Evolutionary conservation across 2,888 invertebrate species (phyloP), one percentile per base, ranked within the genome.

Genomic region (Athetis lepigone): DNA sequence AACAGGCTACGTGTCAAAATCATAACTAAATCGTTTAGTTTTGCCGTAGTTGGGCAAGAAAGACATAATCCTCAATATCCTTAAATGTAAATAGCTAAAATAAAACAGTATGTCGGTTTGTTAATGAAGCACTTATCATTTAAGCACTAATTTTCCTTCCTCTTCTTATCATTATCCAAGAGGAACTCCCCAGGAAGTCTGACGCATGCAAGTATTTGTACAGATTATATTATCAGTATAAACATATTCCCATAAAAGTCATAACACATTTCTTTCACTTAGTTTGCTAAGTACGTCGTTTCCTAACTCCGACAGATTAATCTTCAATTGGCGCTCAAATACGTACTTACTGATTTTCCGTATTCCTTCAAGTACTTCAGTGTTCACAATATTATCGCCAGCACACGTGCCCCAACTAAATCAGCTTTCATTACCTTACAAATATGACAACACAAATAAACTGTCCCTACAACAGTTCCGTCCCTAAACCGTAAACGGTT

Each of bases 401-500:
- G n/a, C n/a, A n/a, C n/a, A n/a, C 21, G 16, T n/a, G 9, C 9
- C 16, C 1, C 5, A 45, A 40, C 39, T 9, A 29, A 45, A 40
- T 33, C n/a, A 40, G 16, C 33, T 40, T 47, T 29, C 36, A 43
- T 49, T 47, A 50, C 40, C 19, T 11, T 50, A 71, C 52, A 49
- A 64, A 71, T 71, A 45, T 70, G 19, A 18, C 27, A 7, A 25
- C 45, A 57, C 33, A 57, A 50, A 39, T 36, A 43, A 39, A 45
- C 11, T 7, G 19, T 39, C 49, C 29, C 18, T n/a, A 19, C 37
- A 19, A 23, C 51, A 42, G 46, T 61, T 16, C 39, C 42, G 46
- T 29, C 39, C 25, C 72, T 33, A 33, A 33, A 40, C 19, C 47
- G 33, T 63, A 52, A 70, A 71, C 51, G 56, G 18, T 65, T 61